Percentiles rank a stretch among this genome's conserved stretches.
Conservation (phyloP, 1,140 invertebrate species). For the Papilio machaon region DNA sequence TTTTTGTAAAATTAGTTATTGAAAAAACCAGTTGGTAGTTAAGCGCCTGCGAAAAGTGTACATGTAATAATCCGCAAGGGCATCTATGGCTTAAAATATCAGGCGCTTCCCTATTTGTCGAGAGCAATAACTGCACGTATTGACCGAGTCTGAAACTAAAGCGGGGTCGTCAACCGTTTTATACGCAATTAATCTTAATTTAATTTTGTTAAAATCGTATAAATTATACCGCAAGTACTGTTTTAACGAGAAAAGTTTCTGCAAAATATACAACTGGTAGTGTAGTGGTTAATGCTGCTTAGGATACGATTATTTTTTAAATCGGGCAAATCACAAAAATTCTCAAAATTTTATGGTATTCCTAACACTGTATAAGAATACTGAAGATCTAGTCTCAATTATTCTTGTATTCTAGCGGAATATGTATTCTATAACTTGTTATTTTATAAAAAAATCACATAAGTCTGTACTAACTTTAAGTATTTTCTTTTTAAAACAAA, state of each 20-base stretch:
- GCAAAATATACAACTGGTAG: neutral
- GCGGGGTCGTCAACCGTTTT: conserved; percentile 26
- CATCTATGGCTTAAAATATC: conserved; percentile 19
- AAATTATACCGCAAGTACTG: conserved; percentile 23
- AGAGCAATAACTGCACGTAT: conserved; percentile 25
- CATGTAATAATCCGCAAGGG: conserved; percentile 19
- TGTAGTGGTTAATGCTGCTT: neutral
- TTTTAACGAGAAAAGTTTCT: conserved; percentile 23
- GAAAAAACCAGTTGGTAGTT: neutral
- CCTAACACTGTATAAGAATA: too few relatives aligned
- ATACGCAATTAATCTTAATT: conserved; percentile 29
- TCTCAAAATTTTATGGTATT: too few relatives aligned
- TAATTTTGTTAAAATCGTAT: conserved; percentile 26
- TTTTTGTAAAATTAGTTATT: neutral
- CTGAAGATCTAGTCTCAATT: too few relatives aligned
- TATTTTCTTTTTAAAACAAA: neutral
- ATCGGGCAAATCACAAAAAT: neutral
- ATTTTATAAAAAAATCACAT: too few relatives aligned
- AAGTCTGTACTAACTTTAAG: too few relatives aligned
- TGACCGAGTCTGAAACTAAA: conserved; percentile 29
- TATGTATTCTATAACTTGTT: too few relatives aligned
- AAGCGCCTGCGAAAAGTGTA: conserved; percentile 23
- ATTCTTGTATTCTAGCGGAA: too few relatives aligned
- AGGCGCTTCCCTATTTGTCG: conserved; percentile 29
- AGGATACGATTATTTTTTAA: neutral